phyloP scores from a whole-genome alignment of 2,888 invertebrate species.

The Aromia moschata region DNA sequence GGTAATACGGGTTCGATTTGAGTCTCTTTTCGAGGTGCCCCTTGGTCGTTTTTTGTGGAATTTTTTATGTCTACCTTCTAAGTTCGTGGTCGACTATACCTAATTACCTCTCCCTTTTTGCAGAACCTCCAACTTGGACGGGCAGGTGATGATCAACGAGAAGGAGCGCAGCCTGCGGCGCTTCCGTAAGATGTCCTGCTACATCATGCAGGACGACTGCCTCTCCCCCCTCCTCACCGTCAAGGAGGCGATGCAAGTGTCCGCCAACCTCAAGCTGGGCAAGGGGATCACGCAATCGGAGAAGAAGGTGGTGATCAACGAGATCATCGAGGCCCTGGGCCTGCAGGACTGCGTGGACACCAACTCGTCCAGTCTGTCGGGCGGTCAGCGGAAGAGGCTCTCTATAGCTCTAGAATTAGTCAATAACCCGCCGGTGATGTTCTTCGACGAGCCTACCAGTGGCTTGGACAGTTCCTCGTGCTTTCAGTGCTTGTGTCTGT shows the following conservation, averaged over 20 bases:
- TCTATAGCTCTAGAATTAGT: constrained; percentile 93
- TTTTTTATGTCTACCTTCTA: too few species aligned
- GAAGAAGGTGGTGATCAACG: constrained; percentile 83
- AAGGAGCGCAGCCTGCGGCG: constrained; percentile 85
- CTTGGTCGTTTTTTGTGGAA: too few species aligned
- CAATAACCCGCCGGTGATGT: constrained; percentile 97
- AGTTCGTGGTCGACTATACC: too few species aligned
- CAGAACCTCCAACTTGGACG: constrained; percentile 86
- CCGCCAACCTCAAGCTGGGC: constrained; percentile 91
- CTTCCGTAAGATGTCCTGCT: constrained; percentile 93
- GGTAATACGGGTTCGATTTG: too few species aligned
- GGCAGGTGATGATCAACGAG: constrained; percentile 87
- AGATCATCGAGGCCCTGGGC: constrained; percentile 86
- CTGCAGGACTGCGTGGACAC: constrained; percentile 83
- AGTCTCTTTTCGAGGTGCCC: too few species aligned
- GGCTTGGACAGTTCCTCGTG: constrained; percentile 95
- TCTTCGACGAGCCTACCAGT: constrained; percentile 94
- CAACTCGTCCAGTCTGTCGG: constrained; percentile 82
- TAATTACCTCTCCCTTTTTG: too few species aligned
- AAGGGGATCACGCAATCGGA: constrained; percentile 77
- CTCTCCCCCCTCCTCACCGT: constrained; percentile 90
- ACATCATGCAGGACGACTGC: constrained; percentile 96
- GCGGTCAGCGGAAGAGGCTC: constrained; percentile 88
- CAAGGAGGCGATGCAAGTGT: constrained; percentile 91
- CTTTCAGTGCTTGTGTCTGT: constrained; percentile 82